Percentiles rank a stretch among this genome's conserved stretches.
These are phyloP conservation scores for Drosophila sproati DNA, from an alignment of 1,140 invertebrate species.

Conservation along the genomic window DNA sequence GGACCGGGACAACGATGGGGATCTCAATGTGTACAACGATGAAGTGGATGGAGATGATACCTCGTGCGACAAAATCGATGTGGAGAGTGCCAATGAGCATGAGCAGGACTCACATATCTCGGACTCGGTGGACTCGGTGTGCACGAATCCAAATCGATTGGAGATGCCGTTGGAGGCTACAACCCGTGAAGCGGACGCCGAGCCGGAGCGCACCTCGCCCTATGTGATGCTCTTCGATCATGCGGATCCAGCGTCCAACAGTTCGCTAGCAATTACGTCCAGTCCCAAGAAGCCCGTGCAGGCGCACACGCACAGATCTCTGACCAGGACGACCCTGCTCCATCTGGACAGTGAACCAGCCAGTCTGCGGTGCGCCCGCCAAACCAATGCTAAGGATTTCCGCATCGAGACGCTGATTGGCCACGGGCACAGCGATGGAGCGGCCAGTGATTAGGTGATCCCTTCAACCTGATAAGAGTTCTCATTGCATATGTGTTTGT, in stretches of 20 bases:
- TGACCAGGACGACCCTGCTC: conserved; percentile 43
- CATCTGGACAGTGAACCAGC: conserved; percentile 57
- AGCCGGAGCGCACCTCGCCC: conserved; percentile 42
- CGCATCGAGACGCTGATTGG: conserved; percentile 84
- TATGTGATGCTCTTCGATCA: conserved; percentile 66
- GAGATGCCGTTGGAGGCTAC: conserved; percentile 48
- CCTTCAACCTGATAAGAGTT: conserved; percentile 8
- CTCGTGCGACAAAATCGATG: conserved; percentile 82
- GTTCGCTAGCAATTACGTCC: conserved; percentile 53
- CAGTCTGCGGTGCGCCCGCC: conserved; percentile 53
- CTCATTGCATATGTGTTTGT: background rate
- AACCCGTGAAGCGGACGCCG: conserved; percentile 8
- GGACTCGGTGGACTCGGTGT: conserved; percentile 79
- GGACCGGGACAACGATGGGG: conserved; percentile 50
- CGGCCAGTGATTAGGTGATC: conserved; percentile 68
- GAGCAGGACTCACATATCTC: conserved; percentile 82
- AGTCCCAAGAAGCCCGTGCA: conserved; percentile 57
- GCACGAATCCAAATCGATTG: conserved; percentile 64
- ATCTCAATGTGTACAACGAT: conserved; percentile 66
- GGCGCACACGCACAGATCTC: conserved; percentile 22
- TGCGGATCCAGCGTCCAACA: conserved; percentile 55
- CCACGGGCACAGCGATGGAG: conserved; percentile 57
- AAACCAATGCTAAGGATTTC: conserved; percentile 79
- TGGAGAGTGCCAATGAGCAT: conserved; percentile 76
- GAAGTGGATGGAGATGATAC: conserved; percentile 70